Base-by-base conservation (phyloP, 1,140 invertebrate genomes). In the Drosophila sulfurigaster region DNA sequence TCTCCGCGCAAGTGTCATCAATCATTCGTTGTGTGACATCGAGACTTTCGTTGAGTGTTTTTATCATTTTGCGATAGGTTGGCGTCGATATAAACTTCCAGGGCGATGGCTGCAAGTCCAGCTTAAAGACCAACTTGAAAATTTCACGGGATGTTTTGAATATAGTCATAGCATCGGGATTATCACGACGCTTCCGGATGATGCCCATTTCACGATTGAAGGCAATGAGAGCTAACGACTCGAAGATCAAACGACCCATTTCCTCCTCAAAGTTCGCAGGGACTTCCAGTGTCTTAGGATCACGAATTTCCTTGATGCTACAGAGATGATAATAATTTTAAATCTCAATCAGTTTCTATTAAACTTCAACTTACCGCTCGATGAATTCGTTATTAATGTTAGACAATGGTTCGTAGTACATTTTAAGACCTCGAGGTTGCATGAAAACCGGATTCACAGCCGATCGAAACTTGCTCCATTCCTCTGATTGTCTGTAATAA, bases 21-120 rank as follows among this genome's bases (percentile, higher is more conserved):
- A 92, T 2, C 5, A 92, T 15, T 8, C 72, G 75, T 20, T 49
- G 57, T 1, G 75, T 46, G 8, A 77, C 67, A 16, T 75, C 30
- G 7, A 77, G 6, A 20, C 83, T 77, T n/a, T 63, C 90, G 32
- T 93, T 86, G 15, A 93, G 92, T 0, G 82, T 15, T 32, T 83
- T 81, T 91, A 94, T 94, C 28, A 95, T 93, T 80, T 93, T 94
- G 35, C 93, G 94, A 64, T 94, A 95, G 0, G 93, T 92, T 43
- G 92, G 93, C 0, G 95, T 96, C 3, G 93, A 80, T 10, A 94
- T 91, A 8, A 93, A 90, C 81, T 94, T 95, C 95, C 95, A 96
- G 11, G 95, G 65, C 1, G 94, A 95, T 5, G 95, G 94, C 25
- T 93, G 78, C 38, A 95, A 81, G 80, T 96, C 96, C 5, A 96